These are phyloP conservation scores for Tromatobia lineatoria DNA, from an alignment of 2,888 invertebrate genomes.

Conservation along the genomic window DNA sequence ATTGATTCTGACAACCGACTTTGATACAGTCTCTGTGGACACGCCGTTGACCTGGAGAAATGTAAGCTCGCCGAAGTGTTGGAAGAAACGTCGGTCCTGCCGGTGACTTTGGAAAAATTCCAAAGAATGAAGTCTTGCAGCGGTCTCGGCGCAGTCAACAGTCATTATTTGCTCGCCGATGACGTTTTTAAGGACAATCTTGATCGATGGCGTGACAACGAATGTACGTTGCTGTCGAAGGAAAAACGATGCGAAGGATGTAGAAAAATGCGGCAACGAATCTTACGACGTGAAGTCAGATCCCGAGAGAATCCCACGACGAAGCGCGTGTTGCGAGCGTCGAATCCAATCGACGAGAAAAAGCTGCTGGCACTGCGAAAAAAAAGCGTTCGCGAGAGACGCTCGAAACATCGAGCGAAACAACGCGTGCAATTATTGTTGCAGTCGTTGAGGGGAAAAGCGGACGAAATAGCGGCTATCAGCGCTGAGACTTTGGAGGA, in stretches of 20 bases:
- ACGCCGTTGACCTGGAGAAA: slow-evolving; percentile 1
- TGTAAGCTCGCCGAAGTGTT: no score
- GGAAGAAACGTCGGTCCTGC: neutral
- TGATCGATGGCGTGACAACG: slow-evolving; percentile 24
- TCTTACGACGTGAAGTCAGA: slow-evolving; percentile 10
- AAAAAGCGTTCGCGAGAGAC: no score
- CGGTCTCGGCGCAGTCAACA: slow-evolving; percentile 37
- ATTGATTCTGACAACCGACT: slow-evolving; percentile 6
- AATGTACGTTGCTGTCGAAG: slow-evolving; percentile 34
- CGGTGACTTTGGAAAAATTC: slow-evolving; percentile 21
- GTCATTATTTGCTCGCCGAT: slow-evolving; percentile 11
- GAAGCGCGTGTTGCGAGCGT: no score
- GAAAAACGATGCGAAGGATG: slow-evolving; percentile 24
- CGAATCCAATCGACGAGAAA: no score
- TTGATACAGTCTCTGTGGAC: slow-evolving; percentile 14
- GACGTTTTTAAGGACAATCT: slow-evolving; percentile 10
- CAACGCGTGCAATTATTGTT: no score
- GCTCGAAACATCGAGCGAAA: no score
- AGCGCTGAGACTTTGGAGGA: no score
- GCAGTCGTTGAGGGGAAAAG: no score
- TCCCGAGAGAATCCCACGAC: neutral
- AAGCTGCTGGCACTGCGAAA: no score
- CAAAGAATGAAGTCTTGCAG: slow-evolving; percentile 32
- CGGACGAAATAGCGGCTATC: no score
- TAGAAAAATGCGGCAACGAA: slow-evolving; percentile 19